Percentiles rank a stretch among this genome's conserved stretches.
phyloP scores from a whole-genome alignment of 2,113 vertebrate genomes.

The Rhinolophus sinicus region DNA sequence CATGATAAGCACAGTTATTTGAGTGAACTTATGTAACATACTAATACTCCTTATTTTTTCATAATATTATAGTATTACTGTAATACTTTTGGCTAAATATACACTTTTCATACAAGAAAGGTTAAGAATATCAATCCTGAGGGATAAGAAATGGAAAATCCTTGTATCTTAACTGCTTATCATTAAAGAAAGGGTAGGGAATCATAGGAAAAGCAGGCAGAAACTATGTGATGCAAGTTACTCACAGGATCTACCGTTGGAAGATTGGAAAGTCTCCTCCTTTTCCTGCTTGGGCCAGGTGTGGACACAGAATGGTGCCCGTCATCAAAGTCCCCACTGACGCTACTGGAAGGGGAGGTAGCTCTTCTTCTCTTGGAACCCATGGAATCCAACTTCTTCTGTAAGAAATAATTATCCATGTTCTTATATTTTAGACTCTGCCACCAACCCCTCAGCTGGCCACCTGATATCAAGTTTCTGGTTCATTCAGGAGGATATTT shows the following conservation, averaged over 20 bases:
- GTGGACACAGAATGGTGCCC: conserved; percentile 92
- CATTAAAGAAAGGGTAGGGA: not conserved
- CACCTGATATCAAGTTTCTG: not conserved
- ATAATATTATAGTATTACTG: not conserved
- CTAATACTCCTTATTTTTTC: not conserved
- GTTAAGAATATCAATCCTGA: conserved; percentile 22
- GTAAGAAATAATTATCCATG: conserved; percentile 83
- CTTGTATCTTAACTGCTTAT: conserved; percentile 21
- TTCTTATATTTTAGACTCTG: conserved; percentile 81
- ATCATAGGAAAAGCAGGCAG: not conserved
- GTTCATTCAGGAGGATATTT: not conserved
- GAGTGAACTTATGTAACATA: not conserved
- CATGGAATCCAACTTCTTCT: conserved; percentile 94
- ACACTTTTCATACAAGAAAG: conserved; percentile 12
- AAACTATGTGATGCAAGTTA: conserved; percentile 65
- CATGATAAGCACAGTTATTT: not conserved
- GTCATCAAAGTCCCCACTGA: conserved; percentile 98
- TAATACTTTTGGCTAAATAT: conserved; percentile 22
- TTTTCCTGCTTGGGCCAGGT: conserved; percentile 94
- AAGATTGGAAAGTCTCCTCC: conserved; percentile 94
- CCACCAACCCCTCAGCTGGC: conserved; percentile 54
- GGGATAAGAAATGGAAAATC: not conserved
- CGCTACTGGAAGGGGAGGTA: conserved; percentile 97
- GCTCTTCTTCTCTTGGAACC: conserved; percentile 98
- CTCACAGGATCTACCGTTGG: conserved; percentile 98